These are phyloP conservation scores for Coregonus clupeaformis DNA, from an alignment of 2,113 vertebrate species.

Conservation along the genomic window DNA sequence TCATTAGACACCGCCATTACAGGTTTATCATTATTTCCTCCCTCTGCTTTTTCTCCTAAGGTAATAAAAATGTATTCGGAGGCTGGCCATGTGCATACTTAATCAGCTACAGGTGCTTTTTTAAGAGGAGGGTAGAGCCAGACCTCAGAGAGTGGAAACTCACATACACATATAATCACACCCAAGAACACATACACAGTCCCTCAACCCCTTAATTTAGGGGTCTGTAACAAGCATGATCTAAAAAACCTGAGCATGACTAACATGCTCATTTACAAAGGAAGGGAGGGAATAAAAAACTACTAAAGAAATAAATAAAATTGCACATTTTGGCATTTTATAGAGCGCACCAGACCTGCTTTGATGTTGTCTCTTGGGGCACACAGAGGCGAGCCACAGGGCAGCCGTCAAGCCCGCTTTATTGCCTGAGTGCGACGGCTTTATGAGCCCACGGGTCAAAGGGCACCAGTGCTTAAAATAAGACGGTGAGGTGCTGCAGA, in stretches of 20 bases:
- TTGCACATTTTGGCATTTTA: conserved; percentile 29
- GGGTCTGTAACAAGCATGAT: not conserved
- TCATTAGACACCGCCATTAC: conserved; percentile 40
- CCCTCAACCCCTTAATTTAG: not conserved
- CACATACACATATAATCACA: too few species aligned
- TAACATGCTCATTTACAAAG: conserved; percentile 22
- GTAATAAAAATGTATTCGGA: conserved; percentile 36
- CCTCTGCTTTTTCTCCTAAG: conserved; percentile 7
- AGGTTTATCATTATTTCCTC: conserved; percentile 35
- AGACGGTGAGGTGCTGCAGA: conserved; percentile 19
- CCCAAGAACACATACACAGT: not conserved
- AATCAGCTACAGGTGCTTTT: conserved; percentile 34
- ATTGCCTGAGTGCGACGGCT: not conserved
- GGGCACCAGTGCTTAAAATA: conserved; percentile 18
- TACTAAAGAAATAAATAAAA: conserved; percentile 35
- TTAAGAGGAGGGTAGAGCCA: conserved; percentile 18
- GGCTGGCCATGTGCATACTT: conserved; percentile 28
- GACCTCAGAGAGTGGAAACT: conserved; percentile 8
- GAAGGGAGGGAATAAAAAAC: conserved; percentile 1
- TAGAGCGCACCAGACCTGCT: conserved; percentile 9
- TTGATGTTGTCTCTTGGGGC: conserved; percentile 33
- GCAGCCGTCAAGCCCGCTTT: conserved; percentile 23
- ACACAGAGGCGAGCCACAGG: not conserved
- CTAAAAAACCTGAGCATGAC: not conserved
- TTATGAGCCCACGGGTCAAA: conserved; percentile 27